Evolutionary conservation across 2,888 invertebrate species (phyloP).

Genomic region (Yponomeuta malinellus): DNA sequence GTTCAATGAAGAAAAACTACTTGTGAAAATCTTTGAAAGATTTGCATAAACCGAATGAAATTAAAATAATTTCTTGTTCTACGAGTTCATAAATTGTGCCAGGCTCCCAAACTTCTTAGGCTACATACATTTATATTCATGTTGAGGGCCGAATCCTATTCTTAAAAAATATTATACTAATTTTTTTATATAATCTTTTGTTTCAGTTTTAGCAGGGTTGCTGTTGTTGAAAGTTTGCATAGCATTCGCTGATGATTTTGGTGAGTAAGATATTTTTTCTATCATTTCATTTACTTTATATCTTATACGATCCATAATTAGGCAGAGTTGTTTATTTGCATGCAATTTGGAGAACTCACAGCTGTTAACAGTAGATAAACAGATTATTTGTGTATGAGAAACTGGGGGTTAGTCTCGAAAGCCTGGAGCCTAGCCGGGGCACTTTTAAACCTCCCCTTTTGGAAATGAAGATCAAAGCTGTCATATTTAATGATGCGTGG

Average conservation of each 20-base stretch:
- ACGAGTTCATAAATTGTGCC: too few relatives aligned
- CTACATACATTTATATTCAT: too few relatives aligned
- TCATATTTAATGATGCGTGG: background rate
- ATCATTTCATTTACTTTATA: background rate
- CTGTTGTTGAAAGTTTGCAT: constrained; percentile 53
- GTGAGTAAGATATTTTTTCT: constrained; percentile 41
- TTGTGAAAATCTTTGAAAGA: too few relatives aligned
- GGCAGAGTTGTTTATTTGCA: background rate
- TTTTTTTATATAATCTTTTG: constrained; percentile 29
- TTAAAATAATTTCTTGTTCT: too few relatives aligned
- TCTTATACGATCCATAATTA: too few relatives aligned
- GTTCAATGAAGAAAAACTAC: too few relatives aligned
- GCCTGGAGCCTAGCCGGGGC: background rate
- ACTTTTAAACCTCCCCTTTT: background rate
- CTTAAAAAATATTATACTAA: constrained; percentile 2
- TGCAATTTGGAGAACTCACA: background rate
- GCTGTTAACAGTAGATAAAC: background rate
- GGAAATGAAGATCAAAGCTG: background rate
- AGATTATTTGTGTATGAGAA: background rate
- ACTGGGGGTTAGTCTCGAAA: background rate
- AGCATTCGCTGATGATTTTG: constrained; percentile 49
- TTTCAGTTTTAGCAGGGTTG: constrained; percentile 53
- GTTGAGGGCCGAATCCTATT: background rate
- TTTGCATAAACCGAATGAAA: too few relatives aligned
- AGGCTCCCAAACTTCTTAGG: too few relatives aligned